Percentiles rank a stretch among this genome's conserved stretches.
Conservation (phyloP, 1,140 invertebrate genomes). For the Mesaphorura yosii region DNA sequence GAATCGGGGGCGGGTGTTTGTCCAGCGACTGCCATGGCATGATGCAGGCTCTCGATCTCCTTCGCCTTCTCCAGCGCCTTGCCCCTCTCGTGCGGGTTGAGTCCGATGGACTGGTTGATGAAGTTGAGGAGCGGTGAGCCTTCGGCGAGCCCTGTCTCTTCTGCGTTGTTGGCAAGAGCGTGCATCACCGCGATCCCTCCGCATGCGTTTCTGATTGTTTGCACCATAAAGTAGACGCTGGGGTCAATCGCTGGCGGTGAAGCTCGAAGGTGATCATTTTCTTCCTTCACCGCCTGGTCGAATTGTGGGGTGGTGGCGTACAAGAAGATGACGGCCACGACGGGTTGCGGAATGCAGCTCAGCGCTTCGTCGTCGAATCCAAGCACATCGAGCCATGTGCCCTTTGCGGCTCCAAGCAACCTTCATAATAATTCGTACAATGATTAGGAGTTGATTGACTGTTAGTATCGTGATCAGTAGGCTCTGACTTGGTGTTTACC, state of each 20-base stretch:
- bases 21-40: constrained; percentile 71
- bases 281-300: constrained; percentile 49
- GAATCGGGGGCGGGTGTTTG: constrained; percentile 51
- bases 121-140: constrained; percentile 67
- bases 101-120: constrained; percentile 52
- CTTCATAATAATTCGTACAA: constrained; percentile 59
- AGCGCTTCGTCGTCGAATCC: constrained; percentile 74
- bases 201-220: constrained; percentile 88
- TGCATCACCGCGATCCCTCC: constrained; percentile 60
- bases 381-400: constrained; percentile 76
- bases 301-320: constrained; percentile 60
- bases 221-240: constrained; percentile 78
- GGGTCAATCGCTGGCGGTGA: constrained; percentile 47
- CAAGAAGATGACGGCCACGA: constrained; percentile 69
- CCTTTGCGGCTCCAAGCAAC: constrained; percentile 67
- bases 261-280: constrained; percentile 49
- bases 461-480: neutral
- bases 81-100: constrained; percentile 62
- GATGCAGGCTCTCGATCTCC: constrained; percentile 66
- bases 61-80: constrained; percentile 55
- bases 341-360: constrained; percentile 65
- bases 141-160: constrained; percentile 49
- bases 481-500: neutral
- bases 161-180: constrained; percentile 45
- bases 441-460: neutral